Conservation (phyloP, 2,797 vertebrate species). For the Bradypodion ventrale region DNA sequence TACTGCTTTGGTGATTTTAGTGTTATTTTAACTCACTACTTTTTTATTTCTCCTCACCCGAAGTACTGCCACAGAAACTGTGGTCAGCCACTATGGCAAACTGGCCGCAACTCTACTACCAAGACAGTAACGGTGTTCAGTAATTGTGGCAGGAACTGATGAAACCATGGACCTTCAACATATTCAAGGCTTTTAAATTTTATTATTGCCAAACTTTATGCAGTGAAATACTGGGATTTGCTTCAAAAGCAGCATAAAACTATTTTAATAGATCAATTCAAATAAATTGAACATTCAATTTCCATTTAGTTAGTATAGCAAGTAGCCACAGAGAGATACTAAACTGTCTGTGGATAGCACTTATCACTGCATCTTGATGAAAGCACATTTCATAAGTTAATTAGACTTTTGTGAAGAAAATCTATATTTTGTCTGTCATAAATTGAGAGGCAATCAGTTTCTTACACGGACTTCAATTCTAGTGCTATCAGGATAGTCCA, state of each 20-base stretch:
- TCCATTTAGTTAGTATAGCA: too few species aligned
- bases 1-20: not conserved
- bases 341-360: not conserved
- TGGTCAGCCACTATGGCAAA: not conserved
- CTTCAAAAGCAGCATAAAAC: not conserved
- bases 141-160: not conserved
- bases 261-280: too few species aligned
- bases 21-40: not conserved
- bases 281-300: too few species aligned
- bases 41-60: not conserved
- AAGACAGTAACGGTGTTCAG: not conserved
- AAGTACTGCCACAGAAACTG: not conserved
- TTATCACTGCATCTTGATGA: not conserved
- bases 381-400: not conserved
- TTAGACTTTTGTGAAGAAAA: not conserved
- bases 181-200: not conserved
- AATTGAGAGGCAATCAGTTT: not conserved
- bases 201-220: not conserved
- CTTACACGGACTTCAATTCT: not conserved
- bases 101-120: not conserved
- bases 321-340: too few species aligned
- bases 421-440: not conserved
- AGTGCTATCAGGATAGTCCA: not conserved
- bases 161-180: not conserved
- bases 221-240: not conserved